phyloP scores from a whole-genome alignment of 2,113 vertebrate genomes.

The Tupaia chinensis region DNA sequence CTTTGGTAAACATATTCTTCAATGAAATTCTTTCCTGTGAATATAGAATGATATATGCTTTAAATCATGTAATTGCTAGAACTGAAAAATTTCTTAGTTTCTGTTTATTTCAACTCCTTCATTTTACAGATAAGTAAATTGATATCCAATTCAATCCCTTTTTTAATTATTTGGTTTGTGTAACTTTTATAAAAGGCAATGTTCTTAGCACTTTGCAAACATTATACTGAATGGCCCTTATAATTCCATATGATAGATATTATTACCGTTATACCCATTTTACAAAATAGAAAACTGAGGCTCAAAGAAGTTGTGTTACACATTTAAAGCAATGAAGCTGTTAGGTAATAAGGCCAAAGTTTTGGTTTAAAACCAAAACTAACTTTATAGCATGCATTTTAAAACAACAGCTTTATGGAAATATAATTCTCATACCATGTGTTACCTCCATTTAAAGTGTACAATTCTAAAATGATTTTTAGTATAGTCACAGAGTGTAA shows the following conservation, averaged over 20 bases:
- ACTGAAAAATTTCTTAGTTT: neutral
- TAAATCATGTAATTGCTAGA: neutral
- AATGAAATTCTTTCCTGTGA: neutral
- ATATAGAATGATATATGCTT: neutral
- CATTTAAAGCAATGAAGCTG: neutral
- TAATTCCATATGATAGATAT: neutral
- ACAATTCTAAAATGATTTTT: no score
- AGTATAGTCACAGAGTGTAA: neutral
- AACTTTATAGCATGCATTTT: neutral
- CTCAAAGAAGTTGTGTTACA: neutral
- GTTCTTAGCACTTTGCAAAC: neutral
- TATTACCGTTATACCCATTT: neutral
- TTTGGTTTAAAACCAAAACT: neutral
- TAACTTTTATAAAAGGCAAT: neutral
- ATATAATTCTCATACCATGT: neutral
- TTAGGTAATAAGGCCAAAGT: neutral
- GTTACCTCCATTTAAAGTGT: neutral
- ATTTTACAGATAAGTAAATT: neutral
- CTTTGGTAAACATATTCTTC: neutral
- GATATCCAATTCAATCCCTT: neutral
- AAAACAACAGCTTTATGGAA: neutral
- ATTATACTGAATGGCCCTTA: neutral
- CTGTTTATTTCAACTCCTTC: neutral
- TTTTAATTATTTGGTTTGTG: neutral
- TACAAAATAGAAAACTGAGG: neutral